Base-by-base conservation (phyloP, 1,140 invertebrate genomes). In the Dendrolimus kikuchii region DNA sequence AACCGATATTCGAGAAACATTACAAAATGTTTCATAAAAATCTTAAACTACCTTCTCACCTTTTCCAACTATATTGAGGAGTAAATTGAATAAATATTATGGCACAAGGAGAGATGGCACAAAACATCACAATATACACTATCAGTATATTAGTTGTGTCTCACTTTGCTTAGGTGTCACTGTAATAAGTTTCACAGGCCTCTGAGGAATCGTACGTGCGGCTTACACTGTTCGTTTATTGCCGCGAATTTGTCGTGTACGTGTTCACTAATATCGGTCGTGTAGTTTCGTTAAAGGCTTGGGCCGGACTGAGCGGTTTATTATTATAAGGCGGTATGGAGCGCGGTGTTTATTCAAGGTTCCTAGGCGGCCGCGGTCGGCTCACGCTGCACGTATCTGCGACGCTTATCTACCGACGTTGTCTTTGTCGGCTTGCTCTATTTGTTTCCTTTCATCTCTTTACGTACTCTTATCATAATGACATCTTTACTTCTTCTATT, bases 281-380 rank as follows among this genome's bases (percentile, higher is more conserved):
- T 81, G 79, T 73, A 62, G 59, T 70, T 68, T 80, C 74, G 74
- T 58, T 80, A 77, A 67, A 80, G 78, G 72, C 66, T 81, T 64
- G 66, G 59, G 71, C 69, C 75, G 73, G 68, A 82, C 81, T 85
- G 81, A 84, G 71, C 71, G 71, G 65, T 78, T 77, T 80, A 78
- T 81, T 84, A 78, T 85, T 81, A 71, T 81, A 76, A 69, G 64
- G 73, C 71, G 74, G 76, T 69, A 84, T 79, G 81, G 81, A 81
- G 71, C 66, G 73, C 67, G 71, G 66, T 60, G 70, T 57, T 68
- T 70, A 66, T 66, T 80, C 81, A 82, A 85, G 81, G 79, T 81
- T 74, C 67, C 59, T 23, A 23, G 62, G 53, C 69, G 71, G 68
- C 71, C 75, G 75, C 78, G 73, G 74, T 60, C 71, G 60, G 60